Evolutionary conservation across 2,113 vertebrate species (phyloP).

Genomic region (Lamprotornis superbus): DNA sequence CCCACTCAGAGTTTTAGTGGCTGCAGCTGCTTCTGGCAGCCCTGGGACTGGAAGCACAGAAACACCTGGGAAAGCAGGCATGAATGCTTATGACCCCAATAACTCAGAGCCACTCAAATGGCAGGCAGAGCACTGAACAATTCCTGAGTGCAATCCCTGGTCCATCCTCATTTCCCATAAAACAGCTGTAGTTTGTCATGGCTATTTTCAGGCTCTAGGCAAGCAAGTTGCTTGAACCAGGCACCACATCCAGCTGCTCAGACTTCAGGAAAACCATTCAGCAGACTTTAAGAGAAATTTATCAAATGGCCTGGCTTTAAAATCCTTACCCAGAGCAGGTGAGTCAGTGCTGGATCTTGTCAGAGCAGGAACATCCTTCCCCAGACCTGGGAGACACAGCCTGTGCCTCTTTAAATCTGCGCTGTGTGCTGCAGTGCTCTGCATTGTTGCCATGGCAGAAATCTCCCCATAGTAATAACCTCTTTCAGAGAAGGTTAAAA

Average conservation of each 20-base stretch:
- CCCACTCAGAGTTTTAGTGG: not conserved
- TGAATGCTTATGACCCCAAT: not conserved
- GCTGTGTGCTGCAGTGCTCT: conserved; percentile 49
- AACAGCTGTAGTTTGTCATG: not conserved
- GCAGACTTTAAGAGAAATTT: not conserved
- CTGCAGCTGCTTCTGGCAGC: not conserved
- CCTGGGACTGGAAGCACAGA: not conserved
- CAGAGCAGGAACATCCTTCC: not conserved
- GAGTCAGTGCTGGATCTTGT: not conserved
- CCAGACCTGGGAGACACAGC: not conserved
- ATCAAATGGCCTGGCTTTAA: not conserved
- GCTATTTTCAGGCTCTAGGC: not conserved
- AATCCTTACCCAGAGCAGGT: not conserved
- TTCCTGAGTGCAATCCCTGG: not conserved
- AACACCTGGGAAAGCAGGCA: not conserved
- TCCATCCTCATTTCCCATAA: not conserved
- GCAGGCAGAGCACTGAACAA: not conserved
- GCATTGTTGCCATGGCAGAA: conserved; percentile 75
- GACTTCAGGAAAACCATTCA: not conserved
- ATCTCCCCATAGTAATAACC: conserved; percentile 69
- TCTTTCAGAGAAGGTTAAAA: conserved; percentile 65
- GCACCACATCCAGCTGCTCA: not conserved
- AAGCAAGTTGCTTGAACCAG: not conserved
- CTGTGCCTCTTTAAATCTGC: conserved; percentile 50
- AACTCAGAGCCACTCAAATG: not conserved